A percentile compares a stretch with the other conserved stretches of the same genome.
These are phyloP conservation scores for Myotis lucifugus DNA, from an alignment of 2,113 vertebrate genomes.

Conservation along the genomic window DNA sequence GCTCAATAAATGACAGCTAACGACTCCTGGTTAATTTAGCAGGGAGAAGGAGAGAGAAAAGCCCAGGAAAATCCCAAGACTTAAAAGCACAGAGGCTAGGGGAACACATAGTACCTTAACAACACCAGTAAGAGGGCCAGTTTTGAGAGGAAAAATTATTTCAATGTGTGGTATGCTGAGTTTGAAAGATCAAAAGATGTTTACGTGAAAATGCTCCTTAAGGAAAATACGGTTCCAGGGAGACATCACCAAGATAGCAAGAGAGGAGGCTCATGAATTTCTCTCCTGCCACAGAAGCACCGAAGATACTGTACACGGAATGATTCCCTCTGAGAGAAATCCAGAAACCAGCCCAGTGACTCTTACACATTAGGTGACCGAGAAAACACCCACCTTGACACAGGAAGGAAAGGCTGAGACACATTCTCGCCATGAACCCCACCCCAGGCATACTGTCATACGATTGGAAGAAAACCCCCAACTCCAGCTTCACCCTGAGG, in stretches of 20 bases:
- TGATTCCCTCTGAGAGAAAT: background rate
- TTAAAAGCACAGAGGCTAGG: background rate
- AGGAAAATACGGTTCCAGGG: background rate
- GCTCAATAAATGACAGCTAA: background rate
- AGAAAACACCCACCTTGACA: background rate
- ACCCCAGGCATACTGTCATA: background rate
- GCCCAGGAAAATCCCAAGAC: background rate
- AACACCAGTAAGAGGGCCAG: background rate
- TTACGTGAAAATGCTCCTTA: background rate
- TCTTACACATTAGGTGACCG: too few species aligned
- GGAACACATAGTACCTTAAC: background rate
- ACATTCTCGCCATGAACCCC: background rate
- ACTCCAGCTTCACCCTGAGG: background rate
- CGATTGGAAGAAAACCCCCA: background rate
- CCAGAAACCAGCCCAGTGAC: background rate
- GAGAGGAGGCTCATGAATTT: background rate
- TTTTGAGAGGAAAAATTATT: background rate
- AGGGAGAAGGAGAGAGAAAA: background rate
- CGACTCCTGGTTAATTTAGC: background rate
- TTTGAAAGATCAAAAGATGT: background rate
- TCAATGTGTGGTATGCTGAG: background rate
- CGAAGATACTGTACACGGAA: background rate
- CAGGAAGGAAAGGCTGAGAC: background rate
- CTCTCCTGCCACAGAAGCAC: background rate
- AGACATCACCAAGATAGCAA: background rate